phyloP scores from a whole-genome alignment of 2,888 invertebrate species.

The Halictus ligatus region DNA sequence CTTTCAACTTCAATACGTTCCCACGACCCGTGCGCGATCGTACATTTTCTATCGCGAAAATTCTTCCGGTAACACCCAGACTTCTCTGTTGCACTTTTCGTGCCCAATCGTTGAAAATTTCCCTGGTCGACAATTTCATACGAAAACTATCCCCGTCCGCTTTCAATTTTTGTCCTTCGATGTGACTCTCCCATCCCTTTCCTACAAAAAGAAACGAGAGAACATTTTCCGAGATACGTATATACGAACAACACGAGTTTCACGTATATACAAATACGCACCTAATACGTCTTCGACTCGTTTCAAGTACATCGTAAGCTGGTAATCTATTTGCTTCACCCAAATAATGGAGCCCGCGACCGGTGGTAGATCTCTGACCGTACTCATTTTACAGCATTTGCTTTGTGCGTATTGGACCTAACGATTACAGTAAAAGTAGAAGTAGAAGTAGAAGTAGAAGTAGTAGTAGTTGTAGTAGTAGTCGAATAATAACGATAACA shows the following conservation, averaged over 20 bases:
- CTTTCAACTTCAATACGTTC: conserved; percentile 94
- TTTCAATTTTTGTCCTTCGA: conserved; percentile 98
- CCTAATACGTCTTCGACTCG: conserved; percentile 99
- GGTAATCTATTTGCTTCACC: conserved; percentile 99
- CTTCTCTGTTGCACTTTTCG: conserved; percentile 97
- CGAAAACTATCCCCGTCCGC: conserved; percentile 99
- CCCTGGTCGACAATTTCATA: conserved; percentile 97
- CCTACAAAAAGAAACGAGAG: conserved; percentile 84
- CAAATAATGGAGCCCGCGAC: conserved; percentile 99
- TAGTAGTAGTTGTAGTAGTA: no score
- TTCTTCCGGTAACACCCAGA: conserved; percentile 96
- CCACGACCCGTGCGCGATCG: conserved; percentile 91
- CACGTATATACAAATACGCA: conserved; percentile 75
- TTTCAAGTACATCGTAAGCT: conserved; percentile 97
- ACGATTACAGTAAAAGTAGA: neutral
- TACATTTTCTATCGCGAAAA: conserved; percentile 96
- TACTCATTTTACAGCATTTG: conserved; percentile 96
- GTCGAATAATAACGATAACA: no score
- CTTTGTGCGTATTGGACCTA: conserved; percentile 98
- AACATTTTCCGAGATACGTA: neutral
- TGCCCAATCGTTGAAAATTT: conserved; percentile 99
- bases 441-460: neutral
- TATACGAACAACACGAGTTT: neutral
- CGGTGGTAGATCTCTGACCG: conserved; percentile 97
- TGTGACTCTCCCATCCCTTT: conserved; percentile 99